phyloP scores from a whole-genome alignment of 23 tunicate species.

The Styela clava region DNA sequence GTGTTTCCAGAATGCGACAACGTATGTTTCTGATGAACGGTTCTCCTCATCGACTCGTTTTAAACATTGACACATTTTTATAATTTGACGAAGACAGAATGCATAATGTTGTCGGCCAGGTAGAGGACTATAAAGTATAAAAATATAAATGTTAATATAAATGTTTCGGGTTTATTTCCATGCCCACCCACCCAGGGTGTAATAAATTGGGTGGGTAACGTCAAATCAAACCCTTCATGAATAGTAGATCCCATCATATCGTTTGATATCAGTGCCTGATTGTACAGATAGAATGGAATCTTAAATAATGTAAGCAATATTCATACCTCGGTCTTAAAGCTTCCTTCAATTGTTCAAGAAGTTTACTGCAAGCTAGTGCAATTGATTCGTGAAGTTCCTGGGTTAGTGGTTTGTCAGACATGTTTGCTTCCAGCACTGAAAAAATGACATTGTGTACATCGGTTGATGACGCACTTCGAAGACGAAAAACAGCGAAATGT shows the following conservation, averaged over 20 bases:
- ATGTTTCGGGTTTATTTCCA: no score
- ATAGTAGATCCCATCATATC: no score
- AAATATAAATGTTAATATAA: no score
- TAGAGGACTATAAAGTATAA: constrained; percentile 53
- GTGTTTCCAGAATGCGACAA: constrained; percentile 84
- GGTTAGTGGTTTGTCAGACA: constrained; percentile 60
- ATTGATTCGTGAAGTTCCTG: constrained; percentile 71
- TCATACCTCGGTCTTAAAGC: constrained; percentile 79
- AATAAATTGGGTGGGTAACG: no score
- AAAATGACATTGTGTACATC: constrained; percentile 64
- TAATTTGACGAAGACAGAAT: constrained; percentile 75
- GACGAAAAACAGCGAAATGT: constrained; percentile 83
- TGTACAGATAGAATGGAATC: no score
- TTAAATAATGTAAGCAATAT: no score
- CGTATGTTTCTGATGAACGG: constrained; percentile 49
- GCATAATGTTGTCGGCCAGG: constrained; percentile 91
- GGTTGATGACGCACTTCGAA: constrained; percentile 54
- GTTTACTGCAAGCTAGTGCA: constrained; percentile 60
- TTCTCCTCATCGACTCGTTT: constrained; percentile 76
- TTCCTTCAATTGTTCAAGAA: constrained; percentile 55
- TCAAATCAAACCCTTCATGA: no score
- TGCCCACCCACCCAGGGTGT: no score
- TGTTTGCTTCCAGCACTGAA: constrained; percentile 80
- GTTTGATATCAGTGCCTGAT: no score
- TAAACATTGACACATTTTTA: constrained; percentile 81